Evolutionary conservation across 2,888 invertebrate species (phyloP).

Genomic region (Flabesymbios commensalis): DNA sequence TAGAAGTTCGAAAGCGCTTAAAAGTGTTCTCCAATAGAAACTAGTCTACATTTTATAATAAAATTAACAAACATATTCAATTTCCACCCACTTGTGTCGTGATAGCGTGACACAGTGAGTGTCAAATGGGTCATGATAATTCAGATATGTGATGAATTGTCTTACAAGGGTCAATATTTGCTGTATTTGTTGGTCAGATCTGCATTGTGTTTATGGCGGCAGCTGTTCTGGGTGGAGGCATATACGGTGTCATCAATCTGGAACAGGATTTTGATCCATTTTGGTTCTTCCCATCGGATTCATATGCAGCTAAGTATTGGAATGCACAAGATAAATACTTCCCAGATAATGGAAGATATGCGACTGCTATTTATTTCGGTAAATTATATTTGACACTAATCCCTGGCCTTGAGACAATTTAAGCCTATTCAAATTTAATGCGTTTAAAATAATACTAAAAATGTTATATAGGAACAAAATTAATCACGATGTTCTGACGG

Average conservation of each 20-base stretch:
- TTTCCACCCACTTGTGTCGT: too few relatives aligned
- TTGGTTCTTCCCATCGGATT: slow-evolving; percentile 77
- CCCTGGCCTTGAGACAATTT: too few relatives aligned
- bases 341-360: slow-evolving; percentile 68
- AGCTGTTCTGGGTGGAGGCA: slow-evolving; percentile 68
- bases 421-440: too few relatives aligned
- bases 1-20: too few relatives aligned
- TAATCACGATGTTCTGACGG: too few relatives aligned
- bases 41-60: too few relatives aligned
- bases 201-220: slow-evolving; percentile 69
- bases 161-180: not conserved
- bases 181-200: slow-evolving; percentile 59
- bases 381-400: not conserved
- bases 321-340: slow-evolving; percentile 68
- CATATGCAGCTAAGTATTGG: slow-evolving; percentile 71
- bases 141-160: not conserved
- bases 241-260: slow-evolving; percentile 69
- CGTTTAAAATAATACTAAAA: too few relatives aligned
- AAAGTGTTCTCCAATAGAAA: too few relatives aligned
- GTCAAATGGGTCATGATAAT: too few relatives aligned
- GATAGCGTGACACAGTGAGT: too few relatives aligned
- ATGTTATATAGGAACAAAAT: too few relatives aligned
- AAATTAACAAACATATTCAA: too few relatives aligned
- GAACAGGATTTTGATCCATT: slow-evolving; percentile 79
- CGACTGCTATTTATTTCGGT: not conserved